Evolutionary conservation across 2,888 invertebrate genomes (phyloP).

Genomic region (Phyllotreta striolata): DNA sequence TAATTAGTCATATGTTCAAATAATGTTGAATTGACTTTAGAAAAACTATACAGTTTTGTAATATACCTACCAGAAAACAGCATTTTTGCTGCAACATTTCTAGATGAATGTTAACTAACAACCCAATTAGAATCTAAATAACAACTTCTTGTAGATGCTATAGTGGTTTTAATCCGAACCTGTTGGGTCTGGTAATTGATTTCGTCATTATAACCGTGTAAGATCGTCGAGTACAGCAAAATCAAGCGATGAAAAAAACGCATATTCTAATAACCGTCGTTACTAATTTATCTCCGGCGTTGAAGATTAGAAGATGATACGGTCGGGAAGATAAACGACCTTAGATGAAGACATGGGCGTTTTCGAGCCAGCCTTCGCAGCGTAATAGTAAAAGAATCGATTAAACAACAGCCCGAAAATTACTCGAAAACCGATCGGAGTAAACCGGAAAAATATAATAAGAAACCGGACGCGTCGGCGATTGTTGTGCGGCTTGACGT

Average conservation of each 20-base stretch:
- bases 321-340: not conserved
- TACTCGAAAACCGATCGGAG: not conserved
- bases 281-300: constrained; percentile 1
- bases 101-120: too few relatives aligned
- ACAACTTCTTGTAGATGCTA: too few relatives aligned
- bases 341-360: not conserved
- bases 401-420: too few relatives aligned
- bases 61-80: too few relatives aligned
- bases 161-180: not conserved
- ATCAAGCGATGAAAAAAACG: constrained; percentile 2
- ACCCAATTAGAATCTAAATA: too few relatives aligned
- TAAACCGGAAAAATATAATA: constrained; percentile 10
- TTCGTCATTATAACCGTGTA: constrained; percentile 3
- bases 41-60: too few relatives aligned
- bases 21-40: too few relatives aligned
- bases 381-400: too few relatives aligned
- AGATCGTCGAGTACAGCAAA: not conserved
- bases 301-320: not conserved
- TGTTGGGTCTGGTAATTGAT: not conserved
- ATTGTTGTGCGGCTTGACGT: not conserved
- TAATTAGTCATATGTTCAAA: too few relatives aligned
- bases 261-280: constrained; percentile 5
- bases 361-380: too few relatives aligned
- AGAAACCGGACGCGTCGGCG: constrained; percentile 11
- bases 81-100: too few relatives aligned